Evolutionary conservation across 2,797 vertebrate genomes (phyloP), one percentile per base, ranked within the genome.

Genomic region (Cirrhinus molitorella): DNA sequence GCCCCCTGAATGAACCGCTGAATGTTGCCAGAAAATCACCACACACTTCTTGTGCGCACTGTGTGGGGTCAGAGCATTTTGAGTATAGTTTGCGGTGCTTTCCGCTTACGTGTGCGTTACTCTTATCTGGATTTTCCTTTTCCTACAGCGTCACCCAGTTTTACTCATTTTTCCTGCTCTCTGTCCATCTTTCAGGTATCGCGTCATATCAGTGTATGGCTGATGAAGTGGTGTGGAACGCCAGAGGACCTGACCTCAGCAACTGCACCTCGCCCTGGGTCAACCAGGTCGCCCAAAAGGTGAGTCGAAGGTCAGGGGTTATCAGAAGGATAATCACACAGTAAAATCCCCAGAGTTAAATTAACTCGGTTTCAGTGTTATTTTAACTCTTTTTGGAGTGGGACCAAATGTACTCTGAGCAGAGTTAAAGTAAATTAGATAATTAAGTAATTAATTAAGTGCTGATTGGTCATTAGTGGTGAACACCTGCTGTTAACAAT

Each of bases 191-290:
- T 59, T 34, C 92, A 97, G 97, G 97, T 88, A 97, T 97, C 16
- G 97, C 97, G 67, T 97, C 97, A 67, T 97, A 96, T 93, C 96
- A 96, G 91, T 98, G 97, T 89, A 91, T 95, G 85, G 92, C 93
- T 40, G 93, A 96, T 59, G 92, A 97, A 49, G 96, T 97, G 84
- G 93, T 95, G 16, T 98, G 97, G 97, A 97, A 95, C 89, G 94
- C 96, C 76, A 94, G 95, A 88, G 97, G 97, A 59, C 97, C 97
- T 61, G 97, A 98, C 91, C 96, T 98, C 88, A 98, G 97, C 90
- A 98, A 98, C 92, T 98, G 97, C 90, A 98, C 97, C 74, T 98
- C 97, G 80, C 96, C 97, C 45, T 97, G 97, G 97, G 97, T 98
- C 93, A 98, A 96, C 92, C 97, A 98, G 92, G 96, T 98, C 68